Evolutionary conservation across 2,888 invertebrate genomes (phyloP), one percentile per base, ranked within the genome.

Genomic region (Rhabditophanes sp.): DNA sequence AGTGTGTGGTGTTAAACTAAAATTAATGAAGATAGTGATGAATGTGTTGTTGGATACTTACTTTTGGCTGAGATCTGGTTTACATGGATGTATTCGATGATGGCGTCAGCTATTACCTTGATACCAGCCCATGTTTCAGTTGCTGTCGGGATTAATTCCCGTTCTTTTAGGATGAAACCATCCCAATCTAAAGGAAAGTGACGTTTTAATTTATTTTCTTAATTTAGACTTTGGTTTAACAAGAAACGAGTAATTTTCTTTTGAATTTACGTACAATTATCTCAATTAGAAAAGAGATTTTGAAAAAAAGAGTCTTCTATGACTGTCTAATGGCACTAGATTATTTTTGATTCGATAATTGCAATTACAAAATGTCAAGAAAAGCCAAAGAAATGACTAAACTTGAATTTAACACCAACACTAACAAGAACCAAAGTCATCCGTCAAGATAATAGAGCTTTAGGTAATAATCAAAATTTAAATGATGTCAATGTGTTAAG

Each of bases 91-190:
- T n/a, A 32, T n/a, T 52, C 45, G 5, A 54, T 29, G 14, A 58
- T 51, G 6, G 57, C 56, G 22, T 56, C 54, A 6, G 58, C 56
- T 17, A 62, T 62, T n/a, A 64, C 58, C 33, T 52, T 46, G 16
- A 64, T 46, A 9, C 64, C 64, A 22, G 50, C 62, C 58, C 57
- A 64, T 1, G 64, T 59, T 31, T 64, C 64, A 9, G 44, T 24
- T 1, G 59, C 60, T 1, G 61, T 63, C 12, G 61, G 59, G 19
- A 59, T 49, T 31, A 64, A 33, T 39, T 64, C 52, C 4, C 43
- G 36, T 37, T 62, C 62, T 32, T 56, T 57, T 23, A 64, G 37
- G 30, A 63, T 64, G 41, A 64, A 64, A 3, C 64, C 64, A 37
- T 62, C 61, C 58, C 58, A 62, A 24, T 57, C 59, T 56, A 34